Evolutionary conservation across 2,113 vertebrate species (phyloP).

Genomic region (Burhinus oedicnemus): DNA sequence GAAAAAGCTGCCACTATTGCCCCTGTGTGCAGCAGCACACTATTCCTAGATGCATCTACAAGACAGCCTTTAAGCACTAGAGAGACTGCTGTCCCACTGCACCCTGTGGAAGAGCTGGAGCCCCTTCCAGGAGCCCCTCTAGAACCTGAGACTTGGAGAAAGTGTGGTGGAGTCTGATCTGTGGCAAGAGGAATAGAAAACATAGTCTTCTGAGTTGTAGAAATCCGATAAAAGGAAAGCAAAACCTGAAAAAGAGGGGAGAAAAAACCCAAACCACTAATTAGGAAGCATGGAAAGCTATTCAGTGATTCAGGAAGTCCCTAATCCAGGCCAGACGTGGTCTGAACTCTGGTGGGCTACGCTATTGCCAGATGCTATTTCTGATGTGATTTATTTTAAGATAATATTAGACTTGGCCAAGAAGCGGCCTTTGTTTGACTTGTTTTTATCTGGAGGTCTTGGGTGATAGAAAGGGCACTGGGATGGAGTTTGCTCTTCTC

Average conservation of each 20-base stretch:
- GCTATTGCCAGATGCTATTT: constrained; percentile 5
- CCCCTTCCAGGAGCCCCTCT: background rate
- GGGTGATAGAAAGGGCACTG: background rate
- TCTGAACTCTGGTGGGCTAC: background rate
- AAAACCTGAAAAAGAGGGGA: background rate
- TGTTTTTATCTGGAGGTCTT: background rate
- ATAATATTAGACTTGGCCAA: background rate
- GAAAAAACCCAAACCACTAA: background rate
- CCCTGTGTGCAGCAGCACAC: background rate
- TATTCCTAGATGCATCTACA: background rate
- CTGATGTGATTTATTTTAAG: background rate
- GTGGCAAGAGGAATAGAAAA: background rate
- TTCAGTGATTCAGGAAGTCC: background rate
- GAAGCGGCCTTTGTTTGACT: constrained; percentile 8
- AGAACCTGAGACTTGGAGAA: background rate
- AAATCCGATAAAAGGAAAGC: background rate
- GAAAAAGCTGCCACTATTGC: constrained; percentile 34
- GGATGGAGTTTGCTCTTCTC: background rate
- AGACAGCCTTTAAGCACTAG: background rate
- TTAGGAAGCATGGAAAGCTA: background rate
- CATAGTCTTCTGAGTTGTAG: background rate
- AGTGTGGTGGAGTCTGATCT: background rate
- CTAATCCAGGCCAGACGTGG: background rate
- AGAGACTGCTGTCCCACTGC: background rate
- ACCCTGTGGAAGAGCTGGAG: background rate